Conservation (phyloP, 2,888 invertebrate species). For the Rutpela maculata region DNA sequence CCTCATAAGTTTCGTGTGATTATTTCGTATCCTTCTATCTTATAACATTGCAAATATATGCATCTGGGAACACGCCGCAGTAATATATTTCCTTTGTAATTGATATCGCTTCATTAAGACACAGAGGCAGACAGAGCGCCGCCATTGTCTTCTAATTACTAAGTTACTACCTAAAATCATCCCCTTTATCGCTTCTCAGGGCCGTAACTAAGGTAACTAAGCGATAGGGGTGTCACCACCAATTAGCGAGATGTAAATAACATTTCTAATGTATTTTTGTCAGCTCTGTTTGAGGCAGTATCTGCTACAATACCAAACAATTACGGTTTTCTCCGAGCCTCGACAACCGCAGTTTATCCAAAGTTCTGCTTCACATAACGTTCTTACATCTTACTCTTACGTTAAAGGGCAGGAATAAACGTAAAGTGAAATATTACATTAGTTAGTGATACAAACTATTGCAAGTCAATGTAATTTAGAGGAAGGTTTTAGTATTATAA, state of each 20-base stretch:
- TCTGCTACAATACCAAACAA: neutral
- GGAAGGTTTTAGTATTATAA: no score
- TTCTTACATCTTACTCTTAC: no score
- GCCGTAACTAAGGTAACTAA: constrained; percentile 29
- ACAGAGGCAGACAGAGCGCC: constrained; percentile 16
- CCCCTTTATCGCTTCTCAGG: constrained; percentile 31
- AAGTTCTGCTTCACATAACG: neutral
- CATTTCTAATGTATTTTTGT: constrained; percentile 11
- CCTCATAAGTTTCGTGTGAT: neutral
- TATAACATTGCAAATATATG: constrained; percentile 1
- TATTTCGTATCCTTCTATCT: neutral
- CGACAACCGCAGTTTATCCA: neutral
- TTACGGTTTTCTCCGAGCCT: neutral
- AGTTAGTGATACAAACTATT: no score
- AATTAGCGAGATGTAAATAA: constrained; percentile 19
- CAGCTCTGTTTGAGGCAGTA: neutral
- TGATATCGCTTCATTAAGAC: constrained; percentile 49
- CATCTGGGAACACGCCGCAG: neutral
- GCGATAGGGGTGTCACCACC: constrained; percentile 19
- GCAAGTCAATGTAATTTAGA: no score
- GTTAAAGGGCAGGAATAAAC: no score
- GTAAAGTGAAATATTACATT: no score
- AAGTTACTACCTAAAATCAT: constrained; percentile 42
- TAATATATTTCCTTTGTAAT: constrained; percentile 48
- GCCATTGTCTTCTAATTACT: constrained; percentile 46